These are phyloP conservation scores for Mesorhabditis spiculigera DNA, from an alignment of 2,888 invertebrate species.

Conservation along the genomic window DNA sequence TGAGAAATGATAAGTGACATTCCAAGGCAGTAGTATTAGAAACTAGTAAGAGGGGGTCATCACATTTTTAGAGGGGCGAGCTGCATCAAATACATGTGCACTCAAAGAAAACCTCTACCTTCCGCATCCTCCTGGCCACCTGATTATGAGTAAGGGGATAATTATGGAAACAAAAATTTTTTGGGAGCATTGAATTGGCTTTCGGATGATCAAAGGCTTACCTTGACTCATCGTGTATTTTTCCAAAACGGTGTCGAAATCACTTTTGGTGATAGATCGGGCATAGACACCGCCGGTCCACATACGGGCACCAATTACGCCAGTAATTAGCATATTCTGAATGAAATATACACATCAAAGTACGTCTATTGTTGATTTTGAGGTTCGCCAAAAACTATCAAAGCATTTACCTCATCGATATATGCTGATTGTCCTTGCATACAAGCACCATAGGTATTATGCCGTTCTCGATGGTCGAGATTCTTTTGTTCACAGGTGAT, in stretches of 20 bases:
- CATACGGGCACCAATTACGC: conserved; percentile 51
- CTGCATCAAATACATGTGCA: no score
- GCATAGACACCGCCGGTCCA: conserved; percentile 57
- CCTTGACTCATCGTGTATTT: conserved; percentile 8
- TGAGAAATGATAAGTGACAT: no score
- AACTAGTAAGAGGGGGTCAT: no score
- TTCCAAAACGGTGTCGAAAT: conserved; percentile 22
- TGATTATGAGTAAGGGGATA: no score
- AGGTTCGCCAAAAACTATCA: neutral
- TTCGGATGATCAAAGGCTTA: neutral
- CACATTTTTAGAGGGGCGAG: no score
- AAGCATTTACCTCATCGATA: conserved; percentile 39
- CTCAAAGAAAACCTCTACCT: no score
- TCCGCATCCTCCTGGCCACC: no score
- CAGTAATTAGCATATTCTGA: conserved; percentile 49
- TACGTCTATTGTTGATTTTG: neutral
- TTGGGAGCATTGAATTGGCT: no score
- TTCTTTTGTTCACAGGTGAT: conserved; percentile 38
- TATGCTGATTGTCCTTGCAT: conserved; percentile 56
- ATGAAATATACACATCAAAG: conserved; percentile 8
- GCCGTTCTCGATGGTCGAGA: conserved; percentile 40
- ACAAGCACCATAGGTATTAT: conserved; percentile 56
- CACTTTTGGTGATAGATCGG: conserved; percentile 19
- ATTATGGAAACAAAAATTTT: no score
- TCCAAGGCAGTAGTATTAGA: no score